phyloP scores from a whole-genome alignment of 2,888 invertebrate species.

The Furcula furcula region DNA sequence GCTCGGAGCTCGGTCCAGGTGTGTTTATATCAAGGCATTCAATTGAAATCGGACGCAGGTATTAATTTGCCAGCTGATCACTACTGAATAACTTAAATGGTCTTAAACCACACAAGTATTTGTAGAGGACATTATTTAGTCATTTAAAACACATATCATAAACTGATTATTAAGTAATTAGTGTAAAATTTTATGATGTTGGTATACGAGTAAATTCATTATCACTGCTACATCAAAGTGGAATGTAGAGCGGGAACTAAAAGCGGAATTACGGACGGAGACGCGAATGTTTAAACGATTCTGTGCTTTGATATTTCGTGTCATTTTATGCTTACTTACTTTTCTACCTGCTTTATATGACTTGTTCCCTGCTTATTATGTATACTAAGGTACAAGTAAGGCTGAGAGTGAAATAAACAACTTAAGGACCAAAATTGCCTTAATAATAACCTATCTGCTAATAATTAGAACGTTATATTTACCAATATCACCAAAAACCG shows the following conservation, averaged over 20 bases:
- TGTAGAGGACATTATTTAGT: no score
- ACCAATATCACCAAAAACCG: constrained; percentile 22
- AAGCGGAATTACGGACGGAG: constrained; percentile 9
- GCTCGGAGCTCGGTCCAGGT: constrained; percentile 49
- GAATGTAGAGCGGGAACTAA: constrained; percentile 11
- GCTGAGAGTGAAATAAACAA: no score
- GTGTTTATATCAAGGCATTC: constrained; percentile 51
- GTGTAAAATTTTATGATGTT: constrained; percentile 7
- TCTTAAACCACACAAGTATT: no score
- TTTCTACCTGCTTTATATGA: not conserved
- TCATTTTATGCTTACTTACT: constrained; percentile 9
- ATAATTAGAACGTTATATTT: constrained; percentile 6
- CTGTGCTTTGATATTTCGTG: constrained; percentile 9
- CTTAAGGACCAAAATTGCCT: no score
- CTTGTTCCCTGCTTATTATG: no score
- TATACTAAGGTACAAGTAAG: no score
- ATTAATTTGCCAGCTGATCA: constrained; percentile 44
- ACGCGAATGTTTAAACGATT: constrained; percentile 9
- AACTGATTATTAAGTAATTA: no score
- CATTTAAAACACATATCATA: no score
- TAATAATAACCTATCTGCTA: no score
- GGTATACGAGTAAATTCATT: constrained; percentile 6
- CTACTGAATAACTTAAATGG: no score
- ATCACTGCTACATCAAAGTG: constrained; percentile 13
- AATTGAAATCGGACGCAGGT: constrained; percentile 46